Percentiles rank a stretch among this genome's conserved stretches.
Evolutionary conservation across 2,797 vertebrate genomes (phyloP).

Genomic region (Bovichtus variegatus): DNA sequence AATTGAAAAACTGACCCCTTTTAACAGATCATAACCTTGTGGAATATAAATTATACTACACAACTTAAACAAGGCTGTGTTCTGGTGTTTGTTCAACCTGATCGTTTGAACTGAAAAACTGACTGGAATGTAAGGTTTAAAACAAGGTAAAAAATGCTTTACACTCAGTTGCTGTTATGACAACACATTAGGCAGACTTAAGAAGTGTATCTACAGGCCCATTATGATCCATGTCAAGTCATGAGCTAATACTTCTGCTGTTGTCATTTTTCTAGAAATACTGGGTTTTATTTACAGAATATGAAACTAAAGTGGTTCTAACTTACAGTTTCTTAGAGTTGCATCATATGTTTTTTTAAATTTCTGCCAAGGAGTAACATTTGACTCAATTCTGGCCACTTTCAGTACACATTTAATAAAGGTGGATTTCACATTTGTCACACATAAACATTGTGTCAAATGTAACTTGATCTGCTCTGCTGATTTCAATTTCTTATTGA

Average conservation of each 20-base stretch:
- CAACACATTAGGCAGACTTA: too few relatives aligned
- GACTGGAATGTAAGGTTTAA: background rate
- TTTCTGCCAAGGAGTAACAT: background rate
- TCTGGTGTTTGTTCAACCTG: background rate
- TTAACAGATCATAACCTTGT: background rate
- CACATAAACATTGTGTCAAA: background rate
- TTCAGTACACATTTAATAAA: constrained; percentile 5
- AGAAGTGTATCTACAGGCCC: too few relatives aligned
- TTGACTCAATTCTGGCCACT: background rate
- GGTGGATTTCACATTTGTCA: constrained; percentile 1
- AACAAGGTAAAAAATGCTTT: too few relatives aligned
- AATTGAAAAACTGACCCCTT: background rate
- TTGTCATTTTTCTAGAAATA: too few relatives aligned
- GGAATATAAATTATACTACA: background rate
- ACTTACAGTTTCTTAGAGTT: constrained; percentile 28
- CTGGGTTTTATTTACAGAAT: background rate
- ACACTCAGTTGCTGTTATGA: too few relatives aligned
- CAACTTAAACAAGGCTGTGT: background rate
- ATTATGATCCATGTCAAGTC: too few relatives aligned
- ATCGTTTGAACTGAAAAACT: background rate
- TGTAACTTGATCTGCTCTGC: background rate
- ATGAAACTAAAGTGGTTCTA: background rate
- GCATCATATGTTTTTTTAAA: constrained; percentile 23
- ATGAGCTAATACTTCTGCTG: too few relatives aligned
- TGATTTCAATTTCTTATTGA: background rate